phyloP scores from a whole-genome alignment of 2,113 vertebrate genomes.

The Zootoca vivipara region DNA sequence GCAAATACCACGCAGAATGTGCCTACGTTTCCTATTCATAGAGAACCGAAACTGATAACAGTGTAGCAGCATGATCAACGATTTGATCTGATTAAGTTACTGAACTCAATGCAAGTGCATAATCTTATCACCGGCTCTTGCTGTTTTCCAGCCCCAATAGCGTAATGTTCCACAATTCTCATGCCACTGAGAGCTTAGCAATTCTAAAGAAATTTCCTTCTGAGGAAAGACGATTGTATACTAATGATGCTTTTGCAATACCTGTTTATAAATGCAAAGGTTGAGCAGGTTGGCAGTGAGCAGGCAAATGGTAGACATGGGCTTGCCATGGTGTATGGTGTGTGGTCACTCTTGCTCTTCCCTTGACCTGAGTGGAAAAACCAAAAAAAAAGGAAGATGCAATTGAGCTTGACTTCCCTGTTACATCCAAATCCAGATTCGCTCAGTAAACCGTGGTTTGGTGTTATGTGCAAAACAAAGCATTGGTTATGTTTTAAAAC shows the following conservation, averaged over 20 bases:
- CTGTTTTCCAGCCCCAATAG: accelerated
- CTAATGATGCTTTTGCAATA: no score
- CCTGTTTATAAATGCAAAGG: neutral
- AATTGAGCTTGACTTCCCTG: no score
- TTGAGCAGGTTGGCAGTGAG: neutral
- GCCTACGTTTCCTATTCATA: neutral
- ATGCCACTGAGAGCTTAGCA: neutral
- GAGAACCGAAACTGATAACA: neutral
- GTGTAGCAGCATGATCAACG: neutral
- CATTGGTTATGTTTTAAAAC: no score
- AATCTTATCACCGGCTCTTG: neutral
- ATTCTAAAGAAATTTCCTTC: no score
- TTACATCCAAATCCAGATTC: no score
- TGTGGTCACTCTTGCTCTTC: no score
- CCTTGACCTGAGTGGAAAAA: no score
- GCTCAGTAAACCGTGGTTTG: no score
- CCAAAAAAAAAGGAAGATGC: no score
- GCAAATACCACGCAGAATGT: neutral
- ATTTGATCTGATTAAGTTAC: neutral
- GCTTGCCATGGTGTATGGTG: no score
- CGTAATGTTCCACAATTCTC: neutral
- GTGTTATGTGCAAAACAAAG: no score
- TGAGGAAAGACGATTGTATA: neutral
- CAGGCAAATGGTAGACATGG: neutral
- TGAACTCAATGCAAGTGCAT: accelerated